phyloP scores from a whole-genome alignment of 64 coral and sea anemone genomes.

The Cladopsammia gracilis region DNA sequence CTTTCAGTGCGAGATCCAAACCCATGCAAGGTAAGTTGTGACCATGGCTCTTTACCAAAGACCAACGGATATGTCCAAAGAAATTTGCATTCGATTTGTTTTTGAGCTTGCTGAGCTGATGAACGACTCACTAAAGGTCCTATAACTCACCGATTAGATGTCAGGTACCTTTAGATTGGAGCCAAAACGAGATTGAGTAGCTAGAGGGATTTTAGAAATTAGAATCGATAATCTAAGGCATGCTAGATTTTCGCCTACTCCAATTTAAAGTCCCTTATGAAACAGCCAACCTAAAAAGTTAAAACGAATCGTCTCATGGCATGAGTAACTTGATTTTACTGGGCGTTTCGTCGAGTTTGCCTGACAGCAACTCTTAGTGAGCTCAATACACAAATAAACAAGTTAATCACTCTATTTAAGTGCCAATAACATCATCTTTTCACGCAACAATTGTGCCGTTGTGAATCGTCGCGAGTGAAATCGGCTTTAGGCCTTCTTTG shows the following conservation, averaged over 20 bases:
- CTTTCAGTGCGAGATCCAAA: slow-evolving; percentile 83
- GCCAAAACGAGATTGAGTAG: no score
- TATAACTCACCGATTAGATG: no score
- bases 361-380: not conserved
- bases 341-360: not conserved
- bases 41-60: no score
- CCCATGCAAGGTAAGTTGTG: slow-evolving; percentile 69
- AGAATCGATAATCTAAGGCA: no score
- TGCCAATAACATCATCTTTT: not conserved
- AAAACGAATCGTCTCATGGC: no score
- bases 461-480: not conserved
- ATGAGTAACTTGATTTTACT: not conserved
- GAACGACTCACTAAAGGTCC: no score
- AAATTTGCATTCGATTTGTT: not conserved
- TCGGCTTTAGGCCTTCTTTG: not conserved
- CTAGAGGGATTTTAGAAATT: no score
- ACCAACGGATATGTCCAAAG: not conserved
- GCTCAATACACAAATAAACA: no score
- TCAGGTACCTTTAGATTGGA: no score
- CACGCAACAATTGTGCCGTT: not conserved
- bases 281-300: no score
- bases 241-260: no score
- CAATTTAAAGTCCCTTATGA: no score
- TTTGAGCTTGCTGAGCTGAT: not conserved
- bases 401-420: not conserved